Conservation (phyloP, 2,797 vertebrate genomes). For the Coregonus suidteri region DNA sequence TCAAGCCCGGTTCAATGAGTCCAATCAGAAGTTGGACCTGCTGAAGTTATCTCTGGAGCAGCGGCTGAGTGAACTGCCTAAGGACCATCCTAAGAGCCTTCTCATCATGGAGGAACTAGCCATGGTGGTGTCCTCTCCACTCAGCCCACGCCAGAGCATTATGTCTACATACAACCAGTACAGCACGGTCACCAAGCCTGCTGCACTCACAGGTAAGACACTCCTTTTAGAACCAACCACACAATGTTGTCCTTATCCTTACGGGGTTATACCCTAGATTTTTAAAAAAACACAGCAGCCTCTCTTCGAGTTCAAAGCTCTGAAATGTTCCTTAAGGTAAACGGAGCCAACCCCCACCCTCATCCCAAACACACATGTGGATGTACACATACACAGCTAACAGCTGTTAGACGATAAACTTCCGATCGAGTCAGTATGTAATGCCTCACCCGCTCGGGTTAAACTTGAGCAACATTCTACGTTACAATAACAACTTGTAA, state of each 20-base stretch:
- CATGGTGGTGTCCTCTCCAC: slow-evolving; percentile 79
- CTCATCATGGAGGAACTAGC: slow-evolving; percentile 87
- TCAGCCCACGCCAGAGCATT: slow-evolving; percentile 85
- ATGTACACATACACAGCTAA: too few relatives aligned
- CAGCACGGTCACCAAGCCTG: slow-evolving; percentile 86
- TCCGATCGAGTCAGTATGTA: not conserved
- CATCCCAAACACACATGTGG: not conserved
- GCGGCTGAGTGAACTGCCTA: slow-evolving; percentile 86
- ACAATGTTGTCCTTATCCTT: not conserved
- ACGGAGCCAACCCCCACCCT: not conserved
- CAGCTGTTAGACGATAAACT: not conserved
- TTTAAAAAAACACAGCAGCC: not conserved
- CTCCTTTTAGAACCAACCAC: not conserved
- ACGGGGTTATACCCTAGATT: not conserved
- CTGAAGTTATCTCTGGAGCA: slow-evolving; percentile 88
- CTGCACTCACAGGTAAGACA: slow-evolving; percentile 82
- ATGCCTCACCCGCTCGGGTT: not conserved
- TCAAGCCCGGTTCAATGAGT: slow-evolving; percentile 87
- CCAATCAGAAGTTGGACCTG: slow-evolving; percentile 88
- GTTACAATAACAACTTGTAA: too few relatives aligned
- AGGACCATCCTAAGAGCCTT: slow-evolving; percentile 85
- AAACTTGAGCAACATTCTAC: too few relatives aligned
- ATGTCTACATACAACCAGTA: slow-evolving; percentile 86
- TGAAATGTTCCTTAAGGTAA: not conserved
- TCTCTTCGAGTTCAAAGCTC: not conserved